These are phyloP conservation scores for Dendrolimus kikuchii DNA, from an alignment of 1,140 invertebrate species.

Conservation along the genomic window DNA sequence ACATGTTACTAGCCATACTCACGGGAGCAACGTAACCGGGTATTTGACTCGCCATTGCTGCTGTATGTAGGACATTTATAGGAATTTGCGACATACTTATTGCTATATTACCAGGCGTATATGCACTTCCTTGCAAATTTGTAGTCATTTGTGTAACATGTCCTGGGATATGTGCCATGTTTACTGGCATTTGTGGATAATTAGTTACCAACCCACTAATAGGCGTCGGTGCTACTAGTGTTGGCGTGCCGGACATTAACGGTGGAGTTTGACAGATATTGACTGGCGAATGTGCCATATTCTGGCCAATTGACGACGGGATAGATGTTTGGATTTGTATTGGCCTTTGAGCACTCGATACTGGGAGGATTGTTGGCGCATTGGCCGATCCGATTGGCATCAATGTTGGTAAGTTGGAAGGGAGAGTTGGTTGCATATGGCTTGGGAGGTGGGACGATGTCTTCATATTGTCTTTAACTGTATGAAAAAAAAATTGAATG, in stretches of 20 bases:
- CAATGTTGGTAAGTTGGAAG: slow-evolving; percentile 34
- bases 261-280: slow-evolving; percentile 29
- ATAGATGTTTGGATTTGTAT: slow-evolving; percentile 19
- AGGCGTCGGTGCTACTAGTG: slow-evolving; percentile 33
- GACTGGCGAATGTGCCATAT: slow-evolving; percentile 26
- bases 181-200: too few relatives aligned
- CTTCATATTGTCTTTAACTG: slow-evolving; percentile 43
- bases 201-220: slow-evolving; percentile 10
- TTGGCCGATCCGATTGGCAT: slow-evolving; percentile 30
- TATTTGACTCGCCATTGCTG: too few relatives aligned
- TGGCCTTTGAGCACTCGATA: slow-evolving; percentile 12
- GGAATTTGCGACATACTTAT: too few relatives aligned
- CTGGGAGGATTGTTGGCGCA: slow-evolving; percentile 19
- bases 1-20: too few relatives aligned
- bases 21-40: too few relatives aligned
- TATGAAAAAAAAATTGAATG: too few relatives aligned
- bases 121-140: too few relatives aligned
- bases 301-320: slow-evolving; percentile 21
- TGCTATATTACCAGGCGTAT: too few relatives aligned
- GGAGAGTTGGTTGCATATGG: slow-evolving; percentile 41
- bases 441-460: slow-evolving; percentile 27
- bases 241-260: slow-evolving; percentile 16
- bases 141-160: too few relatives aligned
- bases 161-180: too few relatives aligned
- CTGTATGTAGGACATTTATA: too few relatives aligned